phyloP scores from a whole-genome alignment of 2,797 vertebrate genomes.

The Micromesistius poutassou region DNA sequence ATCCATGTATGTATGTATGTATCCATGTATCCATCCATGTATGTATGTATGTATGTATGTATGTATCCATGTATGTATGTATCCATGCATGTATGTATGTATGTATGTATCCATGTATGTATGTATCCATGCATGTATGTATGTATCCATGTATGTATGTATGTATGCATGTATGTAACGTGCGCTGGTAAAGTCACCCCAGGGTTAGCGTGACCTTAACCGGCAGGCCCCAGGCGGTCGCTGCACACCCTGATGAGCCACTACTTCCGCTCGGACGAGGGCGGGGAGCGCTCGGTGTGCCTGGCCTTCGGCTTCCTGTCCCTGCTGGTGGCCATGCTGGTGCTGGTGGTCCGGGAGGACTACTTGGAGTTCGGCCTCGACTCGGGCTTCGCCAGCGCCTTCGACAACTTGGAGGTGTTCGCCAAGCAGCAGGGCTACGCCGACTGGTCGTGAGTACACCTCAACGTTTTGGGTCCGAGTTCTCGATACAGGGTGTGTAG shows the following conservation, averaged over 20 bases:
- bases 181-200: neutral
- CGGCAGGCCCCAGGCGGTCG: conserved; percentile 73
- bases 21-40: too few species aligned
- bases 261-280: conserved; percentile 88
- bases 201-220: conserved; percentile 61
- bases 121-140: too few species aligned
- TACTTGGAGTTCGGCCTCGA: conserved; percentile 92
- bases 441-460: conserved; percentile 87
- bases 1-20: too few species aligned
- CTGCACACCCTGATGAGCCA: conserved; percentile 85
- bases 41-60: too few species aligned
- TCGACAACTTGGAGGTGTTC: conserved; percentile 79
- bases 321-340: conserved; percentile 89
- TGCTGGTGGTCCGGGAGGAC: conserved; percentile 85
- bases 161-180: too few species aligned
- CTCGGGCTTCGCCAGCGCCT: conserved; percentile 69
- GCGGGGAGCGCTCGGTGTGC: conserved; percentile 91
- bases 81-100: too few species aligned
- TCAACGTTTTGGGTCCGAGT: neutral
- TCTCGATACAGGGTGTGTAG: neutral
- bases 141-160: too few species aligned
- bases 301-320: conserved; percentile 86
- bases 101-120: too few species aligned
- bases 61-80: too few species aligned
- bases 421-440: conserved; percentile 80